phyloP scores from a whole-genome alignment of 1,140 invertebrate genomes.

The Atta colombica region DNA sequence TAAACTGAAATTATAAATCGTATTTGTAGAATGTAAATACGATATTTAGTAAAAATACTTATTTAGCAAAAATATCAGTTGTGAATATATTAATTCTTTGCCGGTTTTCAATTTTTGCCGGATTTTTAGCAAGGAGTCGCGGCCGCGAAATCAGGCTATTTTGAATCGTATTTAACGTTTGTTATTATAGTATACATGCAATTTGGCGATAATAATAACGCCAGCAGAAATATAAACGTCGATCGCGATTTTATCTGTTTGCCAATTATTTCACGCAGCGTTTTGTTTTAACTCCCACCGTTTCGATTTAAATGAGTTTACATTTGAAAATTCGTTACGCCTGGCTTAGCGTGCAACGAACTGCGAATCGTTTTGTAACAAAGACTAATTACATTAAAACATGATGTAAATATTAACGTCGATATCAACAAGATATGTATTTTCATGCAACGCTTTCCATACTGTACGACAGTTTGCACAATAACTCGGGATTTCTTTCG shows the following conservation, averaged over 20 bases:
- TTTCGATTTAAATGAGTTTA: constrained; percentile 45
- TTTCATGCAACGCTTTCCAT: neutral
- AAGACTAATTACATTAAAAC: constrained; percentile 37
- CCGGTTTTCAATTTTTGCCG: neutral
- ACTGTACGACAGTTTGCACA: neutral
- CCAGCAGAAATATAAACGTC: constrained; percentile 25
- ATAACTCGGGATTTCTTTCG: constrained; percentile 63
- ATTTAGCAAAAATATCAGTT: no score
- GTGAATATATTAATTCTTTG: neutral
- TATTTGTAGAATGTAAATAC: no score
- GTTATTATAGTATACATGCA: constrained; percentile 4
- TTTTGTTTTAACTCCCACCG: constrained; percentile 34
- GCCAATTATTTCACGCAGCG: constrained; percentile 25
- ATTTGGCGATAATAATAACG: constrained; percentile 32
- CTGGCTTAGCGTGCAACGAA: neutral
- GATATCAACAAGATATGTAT: neutral
- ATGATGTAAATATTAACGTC: neutral
- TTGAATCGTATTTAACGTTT: constrained; percentile 5
- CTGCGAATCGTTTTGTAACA: constrained; percentile 35
- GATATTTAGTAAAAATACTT: no score
- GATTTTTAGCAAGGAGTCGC: neutral
- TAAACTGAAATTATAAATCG: no score
- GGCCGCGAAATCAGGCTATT: neutral
- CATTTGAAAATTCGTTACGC: constrained; percentile 15
- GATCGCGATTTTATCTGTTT: constrained; percentile 38